A percentile compares a stretch with the other conserved stretches of the same genome.
phyloP scores from a whole-genome alignment of 2,888 invertebrate species.

The Drosophila robusta region DNA sequence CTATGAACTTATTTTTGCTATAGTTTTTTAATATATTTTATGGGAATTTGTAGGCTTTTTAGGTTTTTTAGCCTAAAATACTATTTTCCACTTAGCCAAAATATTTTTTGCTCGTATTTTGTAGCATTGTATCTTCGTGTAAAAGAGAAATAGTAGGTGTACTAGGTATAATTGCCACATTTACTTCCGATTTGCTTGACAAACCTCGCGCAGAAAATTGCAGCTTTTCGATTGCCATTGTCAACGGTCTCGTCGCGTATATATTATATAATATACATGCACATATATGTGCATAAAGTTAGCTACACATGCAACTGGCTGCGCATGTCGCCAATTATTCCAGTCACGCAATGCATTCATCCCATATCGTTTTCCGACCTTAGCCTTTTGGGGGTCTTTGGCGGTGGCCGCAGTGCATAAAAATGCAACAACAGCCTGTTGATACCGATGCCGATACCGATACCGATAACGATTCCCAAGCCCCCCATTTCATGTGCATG shows the following conservation, averaged over 20 bases:
- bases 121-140: too few relatives aligned
- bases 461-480: not conserved
- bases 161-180: conserved; percentile 1
- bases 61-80: too few relatives aligned
- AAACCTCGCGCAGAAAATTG: conserved; percentile 21
- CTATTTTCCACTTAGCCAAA: too few relatives aligned
- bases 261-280: not conserved
- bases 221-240: conserved; percentile 22
- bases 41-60: too few relatives aligned
- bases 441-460: conserved; percentile 4
- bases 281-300: conserved; percentile 1
- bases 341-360: conserved; percentile 38
- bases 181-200: conserved; percentile 37
- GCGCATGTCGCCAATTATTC: conserved; percentile 35
- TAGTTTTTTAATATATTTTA: too few relatives aligned
- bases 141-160: too few relatives aligned
- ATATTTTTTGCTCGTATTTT: too few relatives aligned
- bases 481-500: conserved; percentile 18
- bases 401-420: not conserved
- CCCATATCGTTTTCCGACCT: conserved; percentile 29
- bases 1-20: too few relatives aligned
- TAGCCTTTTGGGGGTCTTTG: conserved; percentile 26
- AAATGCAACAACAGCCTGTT: conserved; percentile 21
- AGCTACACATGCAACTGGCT: conserved; percentile 30
- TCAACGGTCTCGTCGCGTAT: conserved; percentile 12